A percentile compares a stretch with the other conserved stretches of the same genome.
Evolutionary conservation across 2,888 invertebrate genomes (phyloP).

Genomic region (Sinodicranocentrus sp.): DNA sequence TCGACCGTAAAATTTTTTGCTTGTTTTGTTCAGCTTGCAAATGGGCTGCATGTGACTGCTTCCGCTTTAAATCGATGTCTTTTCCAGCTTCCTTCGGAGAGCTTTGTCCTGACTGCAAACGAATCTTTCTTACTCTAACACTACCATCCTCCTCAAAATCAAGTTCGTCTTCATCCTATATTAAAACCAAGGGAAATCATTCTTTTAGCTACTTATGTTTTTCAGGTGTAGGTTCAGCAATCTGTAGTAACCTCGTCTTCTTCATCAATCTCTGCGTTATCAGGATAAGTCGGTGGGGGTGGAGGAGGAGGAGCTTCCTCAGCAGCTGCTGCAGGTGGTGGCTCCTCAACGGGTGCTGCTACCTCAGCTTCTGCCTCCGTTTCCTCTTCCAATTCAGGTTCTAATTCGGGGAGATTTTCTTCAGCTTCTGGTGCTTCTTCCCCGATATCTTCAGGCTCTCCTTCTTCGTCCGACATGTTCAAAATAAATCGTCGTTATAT

Average conservation of each 20-base stretch:
- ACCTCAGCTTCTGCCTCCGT: slow-evolving; percentile 21
- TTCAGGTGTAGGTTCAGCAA: no score
- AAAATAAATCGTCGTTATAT: no score
- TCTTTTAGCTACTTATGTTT: no score
- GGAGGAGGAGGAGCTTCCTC: neutral
- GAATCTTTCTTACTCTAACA: neutral
- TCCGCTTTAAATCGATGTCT: slow-evolving; percentile 40
- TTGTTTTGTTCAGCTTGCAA: slow-evolving; percentile 71
- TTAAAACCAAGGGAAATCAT: no score
- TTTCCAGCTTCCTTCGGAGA: neutral
- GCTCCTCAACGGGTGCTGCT: neutral
- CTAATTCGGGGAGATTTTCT: no score
- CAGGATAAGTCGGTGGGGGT: neutral
- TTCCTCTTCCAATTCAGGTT: slow-evolving; percentile 33
- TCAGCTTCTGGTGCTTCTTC: slow-evolving; percentile 9
- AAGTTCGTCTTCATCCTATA: slow-evolving; percentile 3
- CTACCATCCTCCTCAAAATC: neutral
- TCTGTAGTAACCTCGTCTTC: no score
- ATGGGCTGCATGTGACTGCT: slow-evolving; percentile 62
- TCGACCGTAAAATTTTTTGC: slow-evolving; percentile 80
- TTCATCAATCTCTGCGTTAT: slow-evolving; percentile 1
- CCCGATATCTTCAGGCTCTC: slow-evolving; percentile 13
- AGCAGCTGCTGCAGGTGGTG: neutral
- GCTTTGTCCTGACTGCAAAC: neutral
- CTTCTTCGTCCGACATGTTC: slow-evolving; percentile 59